Percentiles rank a stretch among this genome's conserved stretches.
These are phyloP conservation scores for Pithys albifrons DNA, from an alignment of 2,113 vertebrate genomes.

Conservation along the genomic window DNA sequence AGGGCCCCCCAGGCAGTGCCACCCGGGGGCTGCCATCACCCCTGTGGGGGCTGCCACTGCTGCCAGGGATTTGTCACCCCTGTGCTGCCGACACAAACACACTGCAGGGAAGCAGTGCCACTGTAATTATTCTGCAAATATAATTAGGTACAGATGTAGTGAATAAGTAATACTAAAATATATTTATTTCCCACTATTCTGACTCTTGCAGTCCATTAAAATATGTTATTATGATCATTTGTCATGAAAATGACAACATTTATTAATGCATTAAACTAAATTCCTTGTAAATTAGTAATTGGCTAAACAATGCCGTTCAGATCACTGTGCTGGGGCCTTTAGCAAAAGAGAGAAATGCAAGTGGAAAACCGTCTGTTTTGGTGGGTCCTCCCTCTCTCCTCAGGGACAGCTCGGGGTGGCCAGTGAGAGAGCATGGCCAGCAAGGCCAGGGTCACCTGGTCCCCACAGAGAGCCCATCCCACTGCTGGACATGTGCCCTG, in stretches of 20 bases:
- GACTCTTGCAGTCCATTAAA: slow-evolving; percentile 60
- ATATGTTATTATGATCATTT: slow-evolving; percentile 67
- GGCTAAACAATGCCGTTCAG: slow-evolving; percentile 55
- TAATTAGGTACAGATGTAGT: slow-evolving; percentile 72
- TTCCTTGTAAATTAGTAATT: slow-evolving; percentile 71
- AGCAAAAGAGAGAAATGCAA: not conserved
- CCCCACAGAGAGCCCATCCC: accelerated
- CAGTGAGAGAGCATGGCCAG: accelerated
- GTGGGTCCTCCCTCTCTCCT: not conserved
- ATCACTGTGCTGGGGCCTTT: not conserved
- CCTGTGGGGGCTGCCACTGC: not conserved
- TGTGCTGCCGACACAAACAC: slow-evolving; percentile 47
- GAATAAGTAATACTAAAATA: slow-evolving; percentile 70
- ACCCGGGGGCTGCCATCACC: slow-evolving; percentile 60
- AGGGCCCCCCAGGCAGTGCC: slow-evolving; percentile 75
- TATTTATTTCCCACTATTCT: slow-evolving; percentile 65
- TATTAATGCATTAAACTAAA: slow-evolving; percentile 73
- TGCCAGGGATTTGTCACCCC: slow-evolving; percentile 70
- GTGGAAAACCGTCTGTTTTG: not conserved
- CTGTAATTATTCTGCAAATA: slow-evolving; percentile 69
- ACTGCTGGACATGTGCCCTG: accelerated
- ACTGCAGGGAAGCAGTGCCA: not conserved
- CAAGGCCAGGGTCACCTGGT: accelerated
- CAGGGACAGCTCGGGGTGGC: not conserved
- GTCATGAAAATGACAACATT: slow-evolving; percentile 71